These are phyloP conservation scores for Indicator indicator DNA, from an alignment of 2,113 vertebrate genomes.

Conservation along the genomic window DNA sequence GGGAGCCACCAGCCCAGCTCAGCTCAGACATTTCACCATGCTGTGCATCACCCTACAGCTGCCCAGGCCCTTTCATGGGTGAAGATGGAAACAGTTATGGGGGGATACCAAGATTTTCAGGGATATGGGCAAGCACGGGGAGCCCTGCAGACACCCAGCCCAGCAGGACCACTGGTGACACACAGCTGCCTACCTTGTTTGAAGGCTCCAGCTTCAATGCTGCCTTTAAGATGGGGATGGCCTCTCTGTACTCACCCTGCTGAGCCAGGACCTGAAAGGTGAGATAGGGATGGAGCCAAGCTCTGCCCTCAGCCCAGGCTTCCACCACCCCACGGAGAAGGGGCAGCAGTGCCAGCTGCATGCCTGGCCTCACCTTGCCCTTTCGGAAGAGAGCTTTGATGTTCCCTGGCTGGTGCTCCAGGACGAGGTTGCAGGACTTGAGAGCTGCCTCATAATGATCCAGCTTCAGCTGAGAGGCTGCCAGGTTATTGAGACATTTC, in stretches of 20 bases:
- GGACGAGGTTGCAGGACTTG: slow-evolving; percentile 88
- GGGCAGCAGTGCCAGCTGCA: rapidly evolving
- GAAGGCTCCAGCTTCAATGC: slow-evolving; percentile 95
- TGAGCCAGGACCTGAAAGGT: slow-evolving; percentile 86
- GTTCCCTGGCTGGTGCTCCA: slow-evolving; percentile 90
- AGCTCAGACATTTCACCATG: rapidly evolving
- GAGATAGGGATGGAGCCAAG: rapidly evolving
- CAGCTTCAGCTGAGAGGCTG: slow-evolving; percentile 93
- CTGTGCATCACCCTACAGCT: rapidly evolving
- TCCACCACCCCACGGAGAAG: rapidly evolving
- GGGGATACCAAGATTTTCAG: neutral
- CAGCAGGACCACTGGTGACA: neutral
- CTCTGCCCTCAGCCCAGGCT: rapidly evolving
- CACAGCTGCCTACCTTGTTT: slow-evolving; percentile 84
- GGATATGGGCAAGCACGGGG: rapidly evolving
- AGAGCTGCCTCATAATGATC: slow-evolving; percentile 92
- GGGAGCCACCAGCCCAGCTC: neutral
- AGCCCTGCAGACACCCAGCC: neutral
- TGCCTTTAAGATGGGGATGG: slow-evolving; percentile 87
- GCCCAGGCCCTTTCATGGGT: neutral
- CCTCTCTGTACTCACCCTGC: slow-evolving; percentile 90
- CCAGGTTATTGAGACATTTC: slow-evolving; percentile 98
- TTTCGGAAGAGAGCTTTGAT: slow-evolving; percentile 96
- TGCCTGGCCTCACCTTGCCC: slow-evolving; percentile 86
- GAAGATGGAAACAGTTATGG: rapidly evolving